A percentile compares a stretch with the other conserved stretches of the same genome.
Conservation (phyloP, 2,888 invertebrate species). For the Meganola albula region DNA sequence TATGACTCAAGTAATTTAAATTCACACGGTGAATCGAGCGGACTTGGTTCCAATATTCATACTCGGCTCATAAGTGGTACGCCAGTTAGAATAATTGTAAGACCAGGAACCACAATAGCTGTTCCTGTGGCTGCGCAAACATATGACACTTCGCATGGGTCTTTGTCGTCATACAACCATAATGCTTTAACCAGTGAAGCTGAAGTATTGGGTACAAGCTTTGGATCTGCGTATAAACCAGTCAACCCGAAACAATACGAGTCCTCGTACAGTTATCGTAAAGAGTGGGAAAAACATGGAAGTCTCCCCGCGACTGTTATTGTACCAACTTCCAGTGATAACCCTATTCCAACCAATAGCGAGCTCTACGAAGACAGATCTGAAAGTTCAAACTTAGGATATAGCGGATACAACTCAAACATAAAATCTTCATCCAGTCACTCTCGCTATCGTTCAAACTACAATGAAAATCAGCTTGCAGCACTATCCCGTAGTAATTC, state of each 20-base stretch:
- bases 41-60: conserved; percentile 32
- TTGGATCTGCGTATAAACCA: conserved; percentile 32
- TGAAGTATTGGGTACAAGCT: conserved; percentile 38
- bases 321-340: conserved; percentile 37
- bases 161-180: conserved; percentile 36
- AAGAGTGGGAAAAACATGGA: conserved; percentile 68
- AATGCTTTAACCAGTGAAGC: conserved; percentile 45
- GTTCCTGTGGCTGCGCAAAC: conserved; percentile 52
- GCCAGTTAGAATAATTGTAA: conserved; percentile 51
- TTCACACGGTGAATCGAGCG: conserved; percentile 26
- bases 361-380: conserved; percentile 50
- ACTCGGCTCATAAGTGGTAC: conserved; percentile 37
- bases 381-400: conserved; percentile 29
- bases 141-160: conserved; percentile 32
- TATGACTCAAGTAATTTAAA: conserved; percentile 32
- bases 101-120: conserved; percentile 51
- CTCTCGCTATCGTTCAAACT: conserved; percentile 37
- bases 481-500: conserved; percentile 25
- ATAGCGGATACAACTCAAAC: conserved; percentile 31
- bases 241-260: conserved; percentile 52
- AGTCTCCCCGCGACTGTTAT: conserved; percentile 36
- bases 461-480: conserved; percentile 32
- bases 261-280: conserved; percentile 60
- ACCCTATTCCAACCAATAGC: conserved; percentile 44
- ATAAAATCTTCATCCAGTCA: conserved; percentile 40